Base-by-base conservation (phyloP, 2,797 vertebrate species). In the Characodon lateralis region DNA sequence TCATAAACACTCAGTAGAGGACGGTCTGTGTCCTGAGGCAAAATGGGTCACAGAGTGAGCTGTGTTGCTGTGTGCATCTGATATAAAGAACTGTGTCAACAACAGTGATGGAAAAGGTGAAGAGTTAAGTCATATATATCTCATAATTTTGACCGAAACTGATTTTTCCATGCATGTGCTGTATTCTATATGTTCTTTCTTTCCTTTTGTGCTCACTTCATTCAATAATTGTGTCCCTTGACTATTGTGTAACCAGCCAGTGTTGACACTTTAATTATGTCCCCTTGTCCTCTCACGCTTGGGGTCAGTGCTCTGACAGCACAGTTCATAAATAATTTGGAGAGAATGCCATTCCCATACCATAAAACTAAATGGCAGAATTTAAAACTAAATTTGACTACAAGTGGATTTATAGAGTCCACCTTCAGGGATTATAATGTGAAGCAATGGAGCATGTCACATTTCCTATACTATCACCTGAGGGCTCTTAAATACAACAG, bases 1-100 rank as follows among this genome's bases (percentile, higher is more conserved):
- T 93, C 90, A 94, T 90, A 88, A 91, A 91, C 89, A 92, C 72
- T 88, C 83, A 78, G 73, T 65, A 79, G 80, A 82, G 77, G 86
- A 87, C 63, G 35, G 79, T 80, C 85, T 78, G 74, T 86, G 79
- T 88, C 91, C 89, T 58, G 69, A 85, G 91, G 91, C 90, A 71
- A 88, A 72, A 80, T 22, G 59, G 50, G 70, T 80, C 71, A 76
- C 74, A 26, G 48, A 73, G 72, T 63, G 79, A 78, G 74, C 48
- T 79, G 46, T 73, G 79, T 6, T 13, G 72, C 56, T 78, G 73
- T 12, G 43, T 70, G 74, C 35, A 26, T 76, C 43, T 69, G 46
- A 75, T 61, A 72, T 65, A 72, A 55, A 35, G 16, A 39, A 39
- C 28, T 65, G 39, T 73, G 69, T 78, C 69, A 59, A 69, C 79